phyloP scores from a whole-genome alignment of 2,797 vertebrate genomes.

The Phrynocephalus vlangalii region DNA sequence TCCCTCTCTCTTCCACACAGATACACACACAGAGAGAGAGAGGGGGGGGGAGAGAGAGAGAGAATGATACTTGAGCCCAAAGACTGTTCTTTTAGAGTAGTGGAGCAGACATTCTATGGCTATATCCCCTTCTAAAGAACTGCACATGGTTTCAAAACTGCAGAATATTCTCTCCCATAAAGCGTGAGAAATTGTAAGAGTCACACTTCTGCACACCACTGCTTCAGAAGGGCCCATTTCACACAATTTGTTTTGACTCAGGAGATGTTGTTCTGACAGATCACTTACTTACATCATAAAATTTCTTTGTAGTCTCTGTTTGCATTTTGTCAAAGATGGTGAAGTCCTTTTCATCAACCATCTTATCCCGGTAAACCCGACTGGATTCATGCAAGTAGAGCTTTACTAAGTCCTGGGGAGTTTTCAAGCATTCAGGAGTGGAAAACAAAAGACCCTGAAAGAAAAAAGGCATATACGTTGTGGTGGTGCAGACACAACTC shows the following conservation, averaged over 20 bases:
- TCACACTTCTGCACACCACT: neutral
- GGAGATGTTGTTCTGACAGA: neutral
- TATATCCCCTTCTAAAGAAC: no score
- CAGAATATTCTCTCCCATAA: no score
- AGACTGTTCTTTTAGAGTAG: neutral
- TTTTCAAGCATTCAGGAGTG: constrained; percentile 84
- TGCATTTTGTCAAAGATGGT: constrained; percentile 91
- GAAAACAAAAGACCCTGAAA: constrained; percentile 92
- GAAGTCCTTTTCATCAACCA: constrained; percentile 89
- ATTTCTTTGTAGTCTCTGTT: constrained; percentile 86
- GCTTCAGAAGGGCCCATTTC: neutral
- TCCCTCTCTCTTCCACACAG: neutral
- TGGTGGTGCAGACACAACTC: neutral
- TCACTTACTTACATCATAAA: constrained; percentile 82
- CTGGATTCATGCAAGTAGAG: constrained; percentile 93
- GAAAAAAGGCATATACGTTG: constrained; percentile 5
- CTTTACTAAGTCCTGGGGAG: constrained; percentile 86
- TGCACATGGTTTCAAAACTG: neutral
- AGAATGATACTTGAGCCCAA: neutral
- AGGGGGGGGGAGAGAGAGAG: no score
- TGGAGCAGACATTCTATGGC: neutral
- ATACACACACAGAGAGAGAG: neutral
- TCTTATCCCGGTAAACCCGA: constrained; percentile 93
- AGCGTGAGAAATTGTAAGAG: neutral
- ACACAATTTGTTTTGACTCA: neutral